These are phyloP conservation scores for Dipus sagitta DNA, from an alignment of 2,797 vertebrate genomes.

Conservation along the genomic window DNA sequence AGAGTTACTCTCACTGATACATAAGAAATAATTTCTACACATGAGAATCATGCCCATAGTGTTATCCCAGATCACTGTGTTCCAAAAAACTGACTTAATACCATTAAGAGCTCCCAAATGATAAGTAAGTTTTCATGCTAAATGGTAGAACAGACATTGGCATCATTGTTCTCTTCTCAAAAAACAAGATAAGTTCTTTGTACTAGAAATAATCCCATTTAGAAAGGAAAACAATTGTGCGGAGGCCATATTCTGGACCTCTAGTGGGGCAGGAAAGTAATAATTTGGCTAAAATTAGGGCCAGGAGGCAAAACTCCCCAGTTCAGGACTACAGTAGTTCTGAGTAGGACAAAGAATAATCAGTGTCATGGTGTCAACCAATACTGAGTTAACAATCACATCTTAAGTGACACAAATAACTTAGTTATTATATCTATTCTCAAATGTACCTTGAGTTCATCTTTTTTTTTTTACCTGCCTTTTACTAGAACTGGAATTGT, in stretches of 20 bases:
- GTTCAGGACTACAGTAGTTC: not conserved
- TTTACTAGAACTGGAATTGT: not conserved
- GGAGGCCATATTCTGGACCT: not conserved
- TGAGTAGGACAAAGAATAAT: not conserved
- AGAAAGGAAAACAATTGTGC: not conserved
- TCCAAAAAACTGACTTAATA: not conserved
- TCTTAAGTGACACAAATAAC: too few relatives aligned
- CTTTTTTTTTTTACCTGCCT: not conserved
- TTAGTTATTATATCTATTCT: not conserved
- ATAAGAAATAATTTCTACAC: not conserved
- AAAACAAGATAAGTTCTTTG: not conserved
- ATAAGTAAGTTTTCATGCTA: slow-evolving; percentile 35
- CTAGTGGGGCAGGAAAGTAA: not conserved
- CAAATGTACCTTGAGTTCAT: not conserved
- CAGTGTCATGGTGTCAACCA: not conserved
- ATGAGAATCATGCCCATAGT: slow-evolving; percentile 2
- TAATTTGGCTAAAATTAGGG: not conserved
- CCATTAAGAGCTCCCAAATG: not conserved
- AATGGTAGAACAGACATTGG: not conserved
- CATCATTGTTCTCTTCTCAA: not conserved
- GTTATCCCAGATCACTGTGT: not conserved
- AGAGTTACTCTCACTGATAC: slow-evolving; percentile 6
- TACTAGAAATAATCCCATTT: slow-evolving; percentile 15
- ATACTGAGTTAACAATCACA: not conserved
- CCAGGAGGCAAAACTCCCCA: not conserved